Evolutionary conservation across 2,888 invertebrate genomes (phyloP).

Genomic region (Rhyacophila evoluta): DNA sequence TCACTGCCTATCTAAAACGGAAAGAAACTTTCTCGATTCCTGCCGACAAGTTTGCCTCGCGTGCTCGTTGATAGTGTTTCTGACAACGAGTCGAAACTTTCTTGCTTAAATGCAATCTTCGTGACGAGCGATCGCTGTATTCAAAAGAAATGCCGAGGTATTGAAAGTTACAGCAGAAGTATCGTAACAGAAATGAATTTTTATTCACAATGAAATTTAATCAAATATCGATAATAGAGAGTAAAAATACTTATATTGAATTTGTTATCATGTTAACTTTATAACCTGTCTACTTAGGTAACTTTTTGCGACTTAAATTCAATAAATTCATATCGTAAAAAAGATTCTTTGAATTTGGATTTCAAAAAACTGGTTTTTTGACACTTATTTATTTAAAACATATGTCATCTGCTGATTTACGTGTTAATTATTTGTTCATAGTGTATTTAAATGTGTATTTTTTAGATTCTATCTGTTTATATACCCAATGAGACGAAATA

Average conservation of each 20-base stretch:
- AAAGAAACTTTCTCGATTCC: conserved; percentile 45
- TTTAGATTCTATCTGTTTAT: too few relatives aligned
- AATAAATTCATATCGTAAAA: too few relatives aligned
- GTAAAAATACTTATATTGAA: neutral
- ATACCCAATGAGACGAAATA: too few relatives aligned
- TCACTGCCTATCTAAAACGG: conserved; percentile 29
- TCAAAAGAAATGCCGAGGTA: neutral
- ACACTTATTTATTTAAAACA: too few relatives aligned
- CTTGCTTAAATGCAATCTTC: neutral
- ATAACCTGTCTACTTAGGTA: too few relatives aligned
- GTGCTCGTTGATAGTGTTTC: neutral
- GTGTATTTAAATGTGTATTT: too few relatives aligned
- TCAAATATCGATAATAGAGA: neutral
- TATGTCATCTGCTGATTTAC: too few relatives aligned
- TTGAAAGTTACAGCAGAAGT: neutral
- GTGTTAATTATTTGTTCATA: too few relatives aligned
- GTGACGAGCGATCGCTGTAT: neutral
- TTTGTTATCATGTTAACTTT: too few relatives aligned
- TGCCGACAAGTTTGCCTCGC: conserved; percentile 32
- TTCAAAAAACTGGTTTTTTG: too few relatives aligned
- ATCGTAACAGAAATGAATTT: neutral
- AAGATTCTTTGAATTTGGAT: too few relatives aligned
- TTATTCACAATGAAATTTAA: neutral
- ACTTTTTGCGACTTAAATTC: too few relatives aligned
- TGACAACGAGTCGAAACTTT: neutral